These are phyloP conservation scores for Globicephala melas DNA, from an alignment of 2,113 vertebrate species.

Conservation along the genomic window DNA sequence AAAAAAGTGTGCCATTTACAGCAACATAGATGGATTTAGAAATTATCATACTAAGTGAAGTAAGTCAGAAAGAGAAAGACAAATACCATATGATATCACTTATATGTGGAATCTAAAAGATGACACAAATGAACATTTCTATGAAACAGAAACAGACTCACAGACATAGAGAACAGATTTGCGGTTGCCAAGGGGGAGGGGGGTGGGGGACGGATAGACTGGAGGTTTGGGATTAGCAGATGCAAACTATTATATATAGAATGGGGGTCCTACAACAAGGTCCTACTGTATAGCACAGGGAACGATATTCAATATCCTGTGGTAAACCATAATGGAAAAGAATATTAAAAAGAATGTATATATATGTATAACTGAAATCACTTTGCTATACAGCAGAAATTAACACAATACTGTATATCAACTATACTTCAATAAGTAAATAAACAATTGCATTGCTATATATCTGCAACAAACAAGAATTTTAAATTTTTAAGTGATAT, in stretches of 20 bases:
- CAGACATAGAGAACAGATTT: background rate
- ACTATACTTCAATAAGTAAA: background rate
- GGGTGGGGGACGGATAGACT: background rate
- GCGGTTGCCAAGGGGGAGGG: background rate
- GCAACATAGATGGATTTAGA: background rate
- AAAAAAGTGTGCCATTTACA: background rate
- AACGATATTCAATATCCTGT: background rate
- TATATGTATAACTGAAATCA: background rate
- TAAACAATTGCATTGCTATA: background rate
- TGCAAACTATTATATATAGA: background rate
- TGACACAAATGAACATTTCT: background rate
- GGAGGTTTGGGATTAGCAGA: background rate
- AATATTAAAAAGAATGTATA: background rate
- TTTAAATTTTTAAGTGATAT: background rate
- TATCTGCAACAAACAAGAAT: background rate
- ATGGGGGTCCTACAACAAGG: too few species aligned
- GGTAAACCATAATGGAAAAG: background rate
- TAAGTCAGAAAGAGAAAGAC: background rate
- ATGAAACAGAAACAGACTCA: background rate
- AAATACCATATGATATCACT: background rate
- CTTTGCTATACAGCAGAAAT: background rate
- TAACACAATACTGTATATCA: background rate
- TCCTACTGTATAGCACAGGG: too few species aligned
- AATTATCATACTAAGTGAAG: background rate
- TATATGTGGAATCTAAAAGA: background rate